A percentile compares a stretch with the other conserved stretches of the same genome.
These are phyloP conservation scores for Acronicta aceris DNA, from an alignment of 2,888 invertebrate species.

Conservation along the genomic window DNA sequence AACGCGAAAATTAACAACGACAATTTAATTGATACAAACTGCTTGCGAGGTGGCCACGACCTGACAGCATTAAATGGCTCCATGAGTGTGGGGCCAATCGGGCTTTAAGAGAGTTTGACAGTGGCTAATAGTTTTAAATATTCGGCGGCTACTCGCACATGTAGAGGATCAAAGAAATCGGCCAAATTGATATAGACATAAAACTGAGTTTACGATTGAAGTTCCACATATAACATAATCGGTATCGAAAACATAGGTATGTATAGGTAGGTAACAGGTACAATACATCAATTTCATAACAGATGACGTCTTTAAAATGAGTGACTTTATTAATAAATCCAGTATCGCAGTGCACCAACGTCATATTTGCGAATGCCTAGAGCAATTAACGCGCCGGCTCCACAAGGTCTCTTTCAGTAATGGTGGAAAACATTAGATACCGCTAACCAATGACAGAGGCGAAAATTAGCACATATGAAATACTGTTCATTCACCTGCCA, in stretches of 20 bases:
- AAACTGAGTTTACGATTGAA: constrained; percentile 35
- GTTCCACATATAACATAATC: constrained; percentile 27
- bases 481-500: constrained; percentile 80
- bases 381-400: constrained; percentile 51
- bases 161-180: constrained; percentile 11
- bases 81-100: constrained; percentile 48
- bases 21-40: constrained; percentile 84
- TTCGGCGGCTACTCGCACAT: constrained; percentile 17
- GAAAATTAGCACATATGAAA: constrained; percentile 80
- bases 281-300: constrained; percentile 15
- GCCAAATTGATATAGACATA: constrained; percentile 34
- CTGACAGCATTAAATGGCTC: constrained; percentile 57
- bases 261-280: too few relatives aligned
- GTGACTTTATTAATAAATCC: constrained; percentile 8
- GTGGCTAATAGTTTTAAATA: constrained; percentile 46
- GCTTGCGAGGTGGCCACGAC: constrained; percentile 56
- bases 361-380: constrained; percentile 43
- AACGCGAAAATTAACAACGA: constrained; percentile 80
- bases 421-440: constrained; percentile 65
- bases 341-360: constrained; percentile 30
- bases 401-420: constrained; percentile 68
- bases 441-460: constrained; percentile 78
- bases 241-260: constrained; percentile 7
- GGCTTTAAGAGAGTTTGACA: constrained; percentile 43
- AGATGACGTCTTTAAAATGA: constrained; percentile 27